These are phyloP conservation scores for Protomyctophum bolini DNA, from an alignment of 2,113 vertebrate species.

Conservation along the genomic window DNA sequence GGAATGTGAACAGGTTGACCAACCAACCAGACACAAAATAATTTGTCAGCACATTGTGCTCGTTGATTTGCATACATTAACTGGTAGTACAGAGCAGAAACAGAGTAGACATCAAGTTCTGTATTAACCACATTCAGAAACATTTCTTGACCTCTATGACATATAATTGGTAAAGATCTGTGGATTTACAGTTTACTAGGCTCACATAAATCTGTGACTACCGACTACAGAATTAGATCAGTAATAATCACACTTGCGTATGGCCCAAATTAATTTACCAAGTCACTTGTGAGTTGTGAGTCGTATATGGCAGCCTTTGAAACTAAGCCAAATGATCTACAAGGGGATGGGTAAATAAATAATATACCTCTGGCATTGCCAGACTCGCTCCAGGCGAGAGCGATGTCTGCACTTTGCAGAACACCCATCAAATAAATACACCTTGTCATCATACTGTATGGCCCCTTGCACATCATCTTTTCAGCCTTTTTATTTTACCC, in stretches of 20 bases:
- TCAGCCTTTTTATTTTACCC: slow-evolving; percentile 49
- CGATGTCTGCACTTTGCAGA: background rate
- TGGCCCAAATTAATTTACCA: slow-evolving; percentile 13
- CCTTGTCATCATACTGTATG: background rate
- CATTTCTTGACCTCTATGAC: background rate
- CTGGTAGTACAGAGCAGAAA: background rate
- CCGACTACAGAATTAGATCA: slow-evolving; percentile 10
- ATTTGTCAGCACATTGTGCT: background rate
- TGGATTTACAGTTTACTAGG: background rate
- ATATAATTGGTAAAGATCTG: background rate
- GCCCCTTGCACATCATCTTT: background rate
- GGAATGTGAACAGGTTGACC: background rate
- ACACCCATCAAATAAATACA: slow-evolving; percentile 18
- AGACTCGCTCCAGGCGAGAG: background rate
- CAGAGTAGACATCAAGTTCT: background rate
- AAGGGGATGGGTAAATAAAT: background rate
- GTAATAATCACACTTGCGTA: slow-evolving; percentile 8
- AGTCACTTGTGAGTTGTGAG: slow-evolving; percentile 19
- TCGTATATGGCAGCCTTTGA: background rate
- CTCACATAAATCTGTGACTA: background rate
- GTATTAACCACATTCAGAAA: background rate
- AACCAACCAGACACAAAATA: background rate
- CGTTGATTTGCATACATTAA: background rate
- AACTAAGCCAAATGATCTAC: slow-evolving; percentile 12
- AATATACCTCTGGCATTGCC: background rate